Base-by-base conservation (phyloP, 2,888 invertebrate species). In the Neocrepidodera transversa region DNA sequence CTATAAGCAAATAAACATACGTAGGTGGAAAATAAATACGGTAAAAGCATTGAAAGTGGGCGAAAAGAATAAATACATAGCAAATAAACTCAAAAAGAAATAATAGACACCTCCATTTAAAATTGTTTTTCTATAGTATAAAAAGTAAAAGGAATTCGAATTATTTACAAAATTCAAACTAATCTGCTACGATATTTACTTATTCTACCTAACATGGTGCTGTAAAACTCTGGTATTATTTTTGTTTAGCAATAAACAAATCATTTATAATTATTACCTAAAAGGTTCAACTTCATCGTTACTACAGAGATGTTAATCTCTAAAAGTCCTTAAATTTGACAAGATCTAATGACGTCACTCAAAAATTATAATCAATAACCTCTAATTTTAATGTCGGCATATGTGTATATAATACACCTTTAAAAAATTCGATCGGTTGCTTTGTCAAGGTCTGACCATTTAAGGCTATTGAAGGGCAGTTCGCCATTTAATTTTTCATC, bases 371-470 rank as follows among this genome's bases (percentile, higher is more conserved):
- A 32, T 13, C 32, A 10, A 32, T 32, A 32, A 32, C 32, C 32
- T 32, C 32, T 32, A 32, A 32, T 32, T 32, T 32, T 32, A 10
- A 13, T n/a, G 11, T 32, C 38, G 30, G 16, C 36, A 47, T 47
- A 36, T 54, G 35, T 30, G n/a, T 18, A 30, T 54, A 32, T 26
- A n/a, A n/a, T n/a, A n/a, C n/a, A n/a, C n/a, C n/a, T n/a, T n/a
- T n/a, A 49, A 36, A 49, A 49, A 35, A 53, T 7, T 30, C 17
- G 40, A 36, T 36, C 23, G 40, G 50, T 52, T 42, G 58, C 48
- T 53, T 42, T 58, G 58, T 53, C 67, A 67, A 63, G 67, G 67
- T 52, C 62, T 67, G 62, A 13, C 67, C 67, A 65, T 67, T 62
- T 67, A 54, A 51, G 67, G 67, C 50, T 49, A 48, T 52, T 23